Evolutionary conservation across 2,888 invertebrate genomes (phyloP).

Genomic region (Erynnis tages): DNA sequence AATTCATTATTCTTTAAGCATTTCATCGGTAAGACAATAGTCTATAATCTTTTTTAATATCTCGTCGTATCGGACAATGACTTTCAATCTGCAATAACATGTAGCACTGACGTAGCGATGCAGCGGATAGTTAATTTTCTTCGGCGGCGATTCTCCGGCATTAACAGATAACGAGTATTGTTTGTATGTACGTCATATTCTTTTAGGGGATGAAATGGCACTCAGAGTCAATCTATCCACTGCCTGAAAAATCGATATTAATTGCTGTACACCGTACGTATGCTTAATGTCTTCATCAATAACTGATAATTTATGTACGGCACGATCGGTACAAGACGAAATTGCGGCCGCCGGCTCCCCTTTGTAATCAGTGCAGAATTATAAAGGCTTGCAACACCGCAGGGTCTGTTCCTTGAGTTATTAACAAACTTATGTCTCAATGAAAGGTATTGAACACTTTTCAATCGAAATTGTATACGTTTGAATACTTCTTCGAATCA

Average conservation of each 20-base stretch:
- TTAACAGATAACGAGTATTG: no score
- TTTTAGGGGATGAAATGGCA: no score
- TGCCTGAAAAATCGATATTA: constrained; percentile 45
- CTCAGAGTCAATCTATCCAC: constrained; percentile 4
- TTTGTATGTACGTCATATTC: no score
- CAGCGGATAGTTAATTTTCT: no score
- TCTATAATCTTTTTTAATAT: no score
- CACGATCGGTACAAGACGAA: constrained; percentile 79
- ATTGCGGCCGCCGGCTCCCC: constrained; percentile 84
- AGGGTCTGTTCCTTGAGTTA: constrained; percentile 58
- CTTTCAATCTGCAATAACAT: no score
- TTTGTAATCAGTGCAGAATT: constrained; percentile 81
- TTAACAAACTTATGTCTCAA: constrained; percentile 65
- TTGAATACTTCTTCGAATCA: constrained; percentile 17
- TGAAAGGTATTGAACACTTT: constrained; percentile 42
- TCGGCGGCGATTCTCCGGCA: no score
- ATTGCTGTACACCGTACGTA: constrained; percentile 56
- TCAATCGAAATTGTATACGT: constrained; percentile 31
- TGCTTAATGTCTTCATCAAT: constrained; percentile 82
- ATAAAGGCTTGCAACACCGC: constrained; percentile 77
- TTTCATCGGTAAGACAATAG: no score
- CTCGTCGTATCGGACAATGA: no score
- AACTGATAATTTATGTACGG: constrained; percentile 80
- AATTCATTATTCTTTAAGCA: no score
- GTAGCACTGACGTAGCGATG: no score